Evolutionary conservation across 2,797 vertebrate genomes (phyloP), one percentile per base, ranked within the genome.

Genomic region (Pelobates cultripes): DNA sequence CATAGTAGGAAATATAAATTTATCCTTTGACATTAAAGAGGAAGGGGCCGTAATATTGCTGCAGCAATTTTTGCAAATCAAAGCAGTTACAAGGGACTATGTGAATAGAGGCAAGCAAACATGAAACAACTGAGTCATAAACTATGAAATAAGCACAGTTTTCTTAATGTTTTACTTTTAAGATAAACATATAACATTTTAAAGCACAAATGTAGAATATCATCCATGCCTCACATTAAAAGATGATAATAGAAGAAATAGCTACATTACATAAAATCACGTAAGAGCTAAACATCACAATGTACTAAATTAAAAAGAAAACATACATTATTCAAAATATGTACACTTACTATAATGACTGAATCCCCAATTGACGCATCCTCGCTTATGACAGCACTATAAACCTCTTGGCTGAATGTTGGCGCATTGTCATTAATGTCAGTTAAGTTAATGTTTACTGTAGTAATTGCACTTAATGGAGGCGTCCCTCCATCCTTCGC

Each of bases 361-460:
- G 96, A 92, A 80, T 96, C 95, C 3, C 97, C 98, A 0, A 96
- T 63, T 3, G 91, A 88, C 0, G 96, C 94, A 0, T 98, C 97
- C 87, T 99, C 98, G 0, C 96, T 96, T 88, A 99, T 92, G 86
- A 96, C 94, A 0, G 97, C 91, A 0, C 93, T 94, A 91, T 99
- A 99, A 73, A 94, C 85, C 0, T 93, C 91, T 3, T 94, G 94
- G 87, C 94, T 96, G 87, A 99, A 99, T 66, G 90, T 88, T 0
- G 98, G 98, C 0, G 95, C 92, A 0, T 99, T 99, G 91, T 99
- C 98, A 4, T 99, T 99, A 77, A 99, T 94, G 12, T 99, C 97
- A 0, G 96, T 96, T 86, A 99, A 88, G 9, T 98, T 97, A 76
- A 99, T 93, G 77, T 96, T 98, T 61, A 98, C 93, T 0, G 96